Conservation (phyloP, 2,888 invertebrate genomes). For the Eueremaeus valkanovi region DNA sequence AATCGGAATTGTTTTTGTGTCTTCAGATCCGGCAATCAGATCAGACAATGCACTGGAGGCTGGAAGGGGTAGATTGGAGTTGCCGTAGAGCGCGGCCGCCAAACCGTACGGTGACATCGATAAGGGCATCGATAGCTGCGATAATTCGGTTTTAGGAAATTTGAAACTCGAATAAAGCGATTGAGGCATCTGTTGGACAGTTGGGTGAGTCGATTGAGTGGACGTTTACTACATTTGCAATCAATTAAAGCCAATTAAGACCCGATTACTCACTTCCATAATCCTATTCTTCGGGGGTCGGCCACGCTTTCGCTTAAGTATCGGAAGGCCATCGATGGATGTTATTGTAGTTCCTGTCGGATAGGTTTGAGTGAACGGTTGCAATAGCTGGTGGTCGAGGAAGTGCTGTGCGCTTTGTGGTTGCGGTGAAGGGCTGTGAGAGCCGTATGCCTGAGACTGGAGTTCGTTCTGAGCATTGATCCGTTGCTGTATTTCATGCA, state of each 20-base stretch:
- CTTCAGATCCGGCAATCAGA: conserved; percentile 24
- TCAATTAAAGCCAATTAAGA: not conserved
- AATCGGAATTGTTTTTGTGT: conserved; percentile 38
- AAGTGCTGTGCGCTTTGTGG: conserved; percentile 44
- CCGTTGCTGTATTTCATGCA: conserved; percentile 60
- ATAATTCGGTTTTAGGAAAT: conserved; percentile 62
- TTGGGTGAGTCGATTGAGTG: not conserved
- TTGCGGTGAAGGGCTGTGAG: conserved; percentile 36
- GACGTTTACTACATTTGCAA: not conserved
- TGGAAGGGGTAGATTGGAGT: conserved; percentile 28
- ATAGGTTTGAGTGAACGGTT: conserved; percentile 40
- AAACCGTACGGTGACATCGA: conserved; percentile 32
- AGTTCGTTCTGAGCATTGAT: conserved; percentile 16
- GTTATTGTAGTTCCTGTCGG: conserved; percentile 53
- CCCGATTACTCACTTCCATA: not conserved
- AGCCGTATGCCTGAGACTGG: not conserved
- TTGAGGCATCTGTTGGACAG: conserved; percentile 64
- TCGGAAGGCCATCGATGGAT: conserved; percentile 69
- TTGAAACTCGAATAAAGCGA: conserved; percentile 92
- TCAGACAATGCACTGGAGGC: conserved; percentile 21
- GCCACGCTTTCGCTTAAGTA: conserved; percentile 87
- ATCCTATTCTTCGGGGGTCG: conserved; percentile 83
- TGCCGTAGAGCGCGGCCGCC: conserved; percentile 34
- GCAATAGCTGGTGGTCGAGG: conserved; percentile 9
- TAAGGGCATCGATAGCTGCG: conserved; percentile 12